Evolutionary conservation across 2,113 vertebrate species (phyloP), one percentile per base, ranked within the genome.

Genomic region (Syngnathus floridae): DNA sequence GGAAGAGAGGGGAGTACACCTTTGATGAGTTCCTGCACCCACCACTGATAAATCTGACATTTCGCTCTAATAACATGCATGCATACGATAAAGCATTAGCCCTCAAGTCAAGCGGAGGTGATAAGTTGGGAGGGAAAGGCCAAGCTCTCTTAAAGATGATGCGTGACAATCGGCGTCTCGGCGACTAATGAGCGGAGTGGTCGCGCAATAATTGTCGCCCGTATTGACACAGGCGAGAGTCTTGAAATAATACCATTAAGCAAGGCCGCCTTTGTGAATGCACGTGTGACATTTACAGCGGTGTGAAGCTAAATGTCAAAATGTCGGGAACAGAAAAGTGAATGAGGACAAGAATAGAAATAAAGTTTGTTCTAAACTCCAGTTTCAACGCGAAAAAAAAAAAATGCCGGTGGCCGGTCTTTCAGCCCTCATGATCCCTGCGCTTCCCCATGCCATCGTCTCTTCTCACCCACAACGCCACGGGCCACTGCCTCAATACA

Each of bases 261-360:
- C 37, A 73, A 55, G 51, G 40, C 73, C 41, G 40, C 76, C 73
- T 84, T 81, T 69, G 70, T 63, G 67, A 77, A 62, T 58, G 64
- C 70, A 63, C 55, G 72, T 74, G 66, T 87, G 85, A 78, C 85
- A 87, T 88, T 86, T 77, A 76, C 64, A 77, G 78, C 51, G 65
- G 71, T 81, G 75, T 74, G 74, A 82, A 70, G 79, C 58, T 64
- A 86, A 88, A 86, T 82, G 82, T 83, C 58, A 65, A 86, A 88
- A 86, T 82, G 82, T 83, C 80, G 86, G 66, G 71, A 68, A 38
- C 52, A 14, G 26, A 73, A 79, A 48, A 78, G 83, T 82, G 59
- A 22, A 21, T 13, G 57, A 57, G 52, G 41, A 66, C 66, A 73
- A 67, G 76, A 67, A 77, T 76, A 38, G 14, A 64, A 72, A 77